These are phyloP conservation scores for Platygyra sinensis DNA, from an alignment of 64 coral and sea anemone species.

Conservation along the genomic window DNA sequence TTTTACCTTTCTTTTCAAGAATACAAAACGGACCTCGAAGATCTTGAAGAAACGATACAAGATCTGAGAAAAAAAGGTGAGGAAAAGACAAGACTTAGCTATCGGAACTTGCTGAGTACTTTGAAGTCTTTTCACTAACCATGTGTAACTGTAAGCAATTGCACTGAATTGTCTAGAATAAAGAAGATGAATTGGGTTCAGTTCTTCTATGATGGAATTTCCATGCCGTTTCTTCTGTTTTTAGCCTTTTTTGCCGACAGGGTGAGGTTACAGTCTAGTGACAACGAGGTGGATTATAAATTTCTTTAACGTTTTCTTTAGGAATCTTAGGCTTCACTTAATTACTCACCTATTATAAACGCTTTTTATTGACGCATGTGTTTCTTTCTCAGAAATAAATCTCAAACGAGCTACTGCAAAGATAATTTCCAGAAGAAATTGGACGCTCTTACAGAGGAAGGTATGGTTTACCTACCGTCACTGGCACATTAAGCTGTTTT, in stretches of 20 bases:
- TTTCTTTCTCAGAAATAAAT: neutral
- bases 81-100: neutral
- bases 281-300: no score
- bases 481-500: neutral
- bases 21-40: neutral
- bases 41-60: constrained; percentile 5
- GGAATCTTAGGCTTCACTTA: no score
- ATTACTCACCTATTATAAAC: neutral
- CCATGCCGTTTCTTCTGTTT: no score
- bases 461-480: neutral
- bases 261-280: no score
- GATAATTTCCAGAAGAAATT: neutral
- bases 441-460: constrained; percentile 28
- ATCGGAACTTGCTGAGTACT: no score
- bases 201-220: no score
- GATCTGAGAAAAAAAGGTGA: constrained; percentile 10
- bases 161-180: no score
- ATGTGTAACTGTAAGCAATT: no score
- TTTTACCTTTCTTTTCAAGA: neutral
- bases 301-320: no score
- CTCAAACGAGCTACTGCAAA: neutral
- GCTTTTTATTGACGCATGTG: neutral
- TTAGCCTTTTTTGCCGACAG: no score
- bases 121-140: no score
- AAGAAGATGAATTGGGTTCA: no score